Conservation (phyloP, 1,140 invertebrate genomes). For the Apolygus lucorum region DNA sequence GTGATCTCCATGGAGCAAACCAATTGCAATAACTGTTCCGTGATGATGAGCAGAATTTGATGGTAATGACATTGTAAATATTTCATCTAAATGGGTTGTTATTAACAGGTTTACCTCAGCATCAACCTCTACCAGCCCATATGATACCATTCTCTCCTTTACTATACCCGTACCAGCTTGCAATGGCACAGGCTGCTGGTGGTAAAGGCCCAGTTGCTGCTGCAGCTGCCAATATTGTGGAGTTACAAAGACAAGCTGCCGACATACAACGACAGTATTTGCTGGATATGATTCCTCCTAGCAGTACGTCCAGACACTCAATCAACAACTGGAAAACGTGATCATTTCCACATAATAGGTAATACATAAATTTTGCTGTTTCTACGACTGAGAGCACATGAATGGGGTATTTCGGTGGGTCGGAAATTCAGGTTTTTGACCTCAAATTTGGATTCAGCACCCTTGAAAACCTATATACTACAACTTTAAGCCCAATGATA, state of each 20-base stretch:
- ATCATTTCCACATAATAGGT: slow-evolving; percentile 11
- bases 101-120: slow-evolving; percentile 35
- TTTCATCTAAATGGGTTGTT: no score
- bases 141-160: slow-evolving; percentile 77
- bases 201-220: slow-evolving; percentile 40
- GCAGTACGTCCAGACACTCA: slow-evolving; percentile 19
- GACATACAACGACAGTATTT: slow-evolving; percentile 92
- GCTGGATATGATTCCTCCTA: slow-evolving; percentile 81
- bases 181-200: slow-evolving; percentile 59
- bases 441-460: no score
- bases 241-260: slow-evolving; percentile 66
- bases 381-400: neutral
- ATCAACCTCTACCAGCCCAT: slow-evolving; percentile 52
- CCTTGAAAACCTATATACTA: neutral
- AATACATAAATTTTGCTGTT: neutral
- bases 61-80: no score
- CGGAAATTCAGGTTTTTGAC: no score
- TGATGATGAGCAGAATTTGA: no score
- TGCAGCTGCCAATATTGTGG: slow-evolving; percentile 51
- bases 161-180: slow-evolving; percentile 71
- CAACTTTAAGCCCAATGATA: neutral
- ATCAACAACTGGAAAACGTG: slow-evolving; percentile 32
- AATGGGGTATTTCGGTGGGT: no score
- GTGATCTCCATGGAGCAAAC: no score
- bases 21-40: no score